Percentiles rank a stretch among this genome's conserved stretches.
Evolutionary conservation across 2,797 vertebrate genomes (phyloP).

Genomic region (Vespertilio murinus): DNA sequence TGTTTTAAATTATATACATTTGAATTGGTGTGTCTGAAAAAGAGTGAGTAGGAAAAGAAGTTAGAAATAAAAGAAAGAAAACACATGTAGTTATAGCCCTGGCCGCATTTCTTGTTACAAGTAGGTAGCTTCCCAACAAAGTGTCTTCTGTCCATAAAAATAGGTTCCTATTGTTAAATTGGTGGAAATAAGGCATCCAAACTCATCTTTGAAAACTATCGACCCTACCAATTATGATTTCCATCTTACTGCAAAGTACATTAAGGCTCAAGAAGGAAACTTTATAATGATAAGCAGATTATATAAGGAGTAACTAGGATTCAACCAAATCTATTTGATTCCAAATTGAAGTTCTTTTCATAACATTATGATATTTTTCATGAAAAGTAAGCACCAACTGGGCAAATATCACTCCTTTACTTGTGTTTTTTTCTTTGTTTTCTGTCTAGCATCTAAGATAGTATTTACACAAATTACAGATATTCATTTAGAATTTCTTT

Average conservation of each 20-base stretch:
- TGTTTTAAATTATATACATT: neutral
- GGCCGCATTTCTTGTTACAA: neutral
- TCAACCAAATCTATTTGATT: neutral
- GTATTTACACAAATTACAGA: neutral
- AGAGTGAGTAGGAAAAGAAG: neutral
- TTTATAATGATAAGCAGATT: neutral
- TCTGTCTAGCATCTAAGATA: neutral
- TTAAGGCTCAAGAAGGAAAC: neutral
- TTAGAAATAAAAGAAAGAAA: neutral
- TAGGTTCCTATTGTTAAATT: neutral
- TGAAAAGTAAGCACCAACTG: neutral
- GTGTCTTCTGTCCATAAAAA: neutral
- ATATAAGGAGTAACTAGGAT: neutral
- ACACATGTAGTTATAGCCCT: rapidly evolving
- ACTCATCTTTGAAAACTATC: neutral
- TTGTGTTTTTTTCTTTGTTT: neutral
- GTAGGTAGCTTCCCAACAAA: neutral
- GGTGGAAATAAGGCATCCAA: neutral
- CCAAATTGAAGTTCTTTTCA: neutral
- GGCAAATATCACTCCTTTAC: neutral
- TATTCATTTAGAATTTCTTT: neutral
- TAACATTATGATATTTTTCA: neutral
- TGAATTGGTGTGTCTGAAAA: neutral
- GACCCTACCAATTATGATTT: neutral
- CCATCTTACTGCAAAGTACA: neutral